Evolutionary conservation across 2,888 invertebrate species (phyloP).

Genomic region (Bhutanitis thaidina): DNA sequence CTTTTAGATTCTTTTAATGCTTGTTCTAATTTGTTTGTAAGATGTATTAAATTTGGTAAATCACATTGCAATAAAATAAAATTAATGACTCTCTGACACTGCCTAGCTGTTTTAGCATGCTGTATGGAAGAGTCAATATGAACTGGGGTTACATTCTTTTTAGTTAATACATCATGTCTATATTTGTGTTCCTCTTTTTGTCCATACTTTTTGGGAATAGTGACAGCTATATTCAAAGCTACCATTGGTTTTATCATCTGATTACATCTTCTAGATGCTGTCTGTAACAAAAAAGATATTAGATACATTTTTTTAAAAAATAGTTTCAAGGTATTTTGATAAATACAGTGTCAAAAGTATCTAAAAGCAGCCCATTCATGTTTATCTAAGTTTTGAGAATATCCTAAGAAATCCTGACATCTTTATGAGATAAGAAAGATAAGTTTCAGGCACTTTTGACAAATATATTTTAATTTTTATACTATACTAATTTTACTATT

Average conservation of each 20-base stretch:
- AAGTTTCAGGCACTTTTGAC: too few species aligned
- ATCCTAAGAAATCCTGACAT: too few species aligned
- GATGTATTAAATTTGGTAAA: slow-evolving; percentile 74
- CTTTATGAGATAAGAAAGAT: too few species aligned
- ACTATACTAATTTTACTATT: too few species aligned
- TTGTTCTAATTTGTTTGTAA: slow-evolving; percentile 75
- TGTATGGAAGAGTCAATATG: slow-evolving; percentile 48
- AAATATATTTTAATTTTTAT: too few species aligned
- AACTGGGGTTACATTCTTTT: slow-evolving; percentile 28
- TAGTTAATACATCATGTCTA: slow-evolving; percentile 6
- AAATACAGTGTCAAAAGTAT: too few species aligned
- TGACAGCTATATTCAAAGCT: slow-evolving; percentile 59
- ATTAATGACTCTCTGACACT: slow-evolving; percentile 61
- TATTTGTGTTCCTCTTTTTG: slow-evolving; percentile 27
- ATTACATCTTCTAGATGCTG: slow-evolving; percentile 48
- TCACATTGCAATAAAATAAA: slow-evolving; percentile 75
- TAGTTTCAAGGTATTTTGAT: too few species aligned
- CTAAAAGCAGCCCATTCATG: too few species aligned
- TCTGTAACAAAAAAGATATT: slow-evolving; percentile 41
- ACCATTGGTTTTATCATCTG: slow-evolving; percentile 60
- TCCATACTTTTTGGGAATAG: slow-evolving; percentile 53
- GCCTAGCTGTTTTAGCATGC: slow-evolving; percentile 62
- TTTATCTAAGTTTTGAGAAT: too few species aligned
- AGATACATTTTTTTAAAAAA: too few species aligned
- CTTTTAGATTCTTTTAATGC: slow-evolving; percentile 79